Evolutionary conservation across 2,113 vertebrate species (phyloP), one percentile per base, ranked within the genome.

Genomic region (Colossoma macropomum): DNA sequence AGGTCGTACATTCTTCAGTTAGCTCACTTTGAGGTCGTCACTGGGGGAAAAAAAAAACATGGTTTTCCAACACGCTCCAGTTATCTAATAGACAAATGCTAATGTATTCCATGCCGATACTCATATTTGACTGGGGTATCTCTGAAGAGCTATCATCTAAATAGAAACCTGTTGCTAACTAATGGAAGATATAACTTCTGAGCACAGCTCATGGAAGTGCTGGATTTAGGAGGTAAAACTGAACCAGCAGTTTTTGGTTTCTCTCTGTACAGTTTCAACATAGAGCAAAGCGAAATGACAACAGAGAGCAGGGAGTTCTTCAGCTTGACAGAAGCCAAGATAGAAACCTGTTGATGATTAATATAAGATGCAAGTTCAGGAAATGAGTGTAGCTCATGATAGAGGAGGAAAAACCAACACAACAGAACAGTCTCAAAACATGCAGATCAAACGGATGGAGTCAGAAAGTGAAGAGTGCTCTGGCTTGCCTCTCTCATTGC

Each of bases 1-100:
- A 56, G 45, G 9, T 23, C 68, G 72, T 59, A 56, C 62, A 56
- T 68, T 68, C 72, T 82, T 68, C 19, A 66, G 45, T 76, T 76
- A 76, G 34, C 15, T 52, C 50, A 52, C 50, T 28, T 81, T 79
- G 4, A 79, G 23, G 21, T 59, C 1, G 23, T 23, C 54, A 45
- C 30, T 1, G 8, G 41, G 28, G 63, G 45, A 2, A 34, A 28
- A 69, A 54, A 6, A 25, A 27, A 30, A 56, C n/a, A 41, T 71
- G 23, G 25, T 71, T 71, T 71, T 71, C 41, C 68, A 45, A 23
- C 41, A 45, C 41, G 1, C 10, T 45, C 41, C 41, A 45, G 41
- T 45, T 45, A 45, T 45, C 5, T 71, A 9, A n/a, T 41, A 13
- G 30, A 38, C 66, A 41, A 21, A 32, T 34, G 34, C n/a, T 71